Evolutionary conservation across 2,888 invertebrate species (phyloP).

Genomic region (Drosophila atripex): DNA sequence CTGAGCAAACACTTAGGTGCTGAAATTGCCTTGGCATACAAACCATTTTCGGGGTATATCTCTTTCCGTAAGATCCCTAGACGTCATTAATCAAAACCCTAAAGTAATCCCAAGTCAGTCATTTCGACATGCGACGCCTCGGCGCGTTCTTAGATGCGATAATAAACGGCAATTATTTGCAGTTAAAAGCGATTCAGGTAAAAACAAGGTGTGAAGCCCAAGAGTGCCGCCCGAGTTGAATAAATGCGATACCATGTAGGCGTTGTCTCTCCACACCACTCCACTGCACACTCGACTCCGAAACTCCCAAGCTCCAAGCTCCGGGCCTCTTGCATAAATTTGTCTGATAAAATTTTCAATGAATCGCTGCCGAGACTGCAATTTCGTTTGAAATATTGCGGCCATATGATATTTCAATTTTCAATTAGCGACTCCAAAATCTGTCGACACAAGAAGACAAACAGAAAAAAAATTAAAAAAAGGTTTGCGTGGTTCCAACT

Average conservation of each 20-base stretch:
- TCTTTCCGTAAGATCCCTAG: constrained; percentile 29
- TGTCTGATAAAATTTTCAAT: constrained; percentile 65
- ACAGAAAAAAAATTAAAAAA: background rate
- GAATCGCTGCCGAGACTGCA: constrained; percentile 37
- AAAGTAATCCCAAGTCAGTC: constrained; percentile 43
- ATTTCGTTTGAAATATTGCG: constrained; percentile 62
- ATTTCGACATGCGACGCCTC: constrained; percentile 44
- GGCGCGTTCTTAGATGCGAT: constrained; percentile 46
- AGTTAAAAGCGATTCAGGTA: constrained; percentile 36
- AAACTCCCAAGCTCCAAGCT: constrained; percentile 6
- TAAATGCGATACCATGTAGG: constrained; percentile 43
- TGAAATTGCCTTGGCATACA: constrained; percentile 35
- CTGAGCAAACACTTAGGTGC: constrained; percentile 39
- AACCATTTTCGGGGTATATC: constrained; percentile 16
- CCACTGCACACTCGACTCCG: background rate
- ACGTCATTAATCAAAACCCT: constrained; percentile 59
- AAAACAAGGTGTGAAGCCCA: constrained; percentile 68
- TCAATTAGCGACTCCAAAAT: constrained; percentile 63
- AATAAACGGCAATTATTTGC: constrained; percentile 46
- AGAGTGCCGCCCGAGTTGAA: constrained; percentile 24
- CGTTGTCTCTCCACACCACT: constrained; percentile 46
- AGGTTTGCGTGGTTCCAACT: constrained; percentile 54
- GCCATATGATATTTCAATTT: constrained; percentile 74
- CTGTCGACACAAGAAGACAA: constrained; percentile 29
- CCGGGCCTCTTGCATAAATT: constrained; percentile 59